These are phyloP conservation scores for Mormyrops attenuatus DNA, from an alignment of 2,797 vertebrate species.

Conservation along the genomic window DNA sequence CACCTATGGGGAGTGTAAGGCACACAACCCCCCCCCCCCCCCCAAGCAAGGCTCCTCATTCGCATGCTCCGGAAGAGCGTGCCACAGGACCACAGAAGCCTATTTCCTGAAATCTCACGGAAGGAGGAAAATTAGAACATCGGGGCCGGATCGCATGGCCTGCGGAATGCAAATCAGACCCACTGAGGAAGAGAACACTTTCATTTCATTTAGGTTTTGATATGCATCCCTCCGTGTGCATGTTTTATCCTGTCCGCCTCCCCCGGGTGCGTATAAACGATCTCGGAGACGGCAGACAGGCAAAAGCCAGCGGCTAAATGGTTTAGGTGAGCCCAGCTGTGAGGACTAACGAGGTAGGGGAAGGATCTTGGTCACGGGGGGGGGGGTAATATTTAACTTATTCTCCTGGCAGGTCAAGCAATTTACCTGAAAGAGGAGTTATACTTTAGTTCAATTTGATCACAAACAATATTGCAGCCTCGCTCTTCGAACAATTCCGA, in stretches of 20 bases:
- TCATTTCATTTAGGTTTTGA: constrained; percentile 4
- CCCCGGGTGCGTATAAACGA: not conserved
- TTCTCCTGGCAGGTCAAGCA: constrained; percentile 44
- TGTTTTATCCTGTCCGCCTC: not conserved
- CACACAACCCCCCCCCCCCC: not conserved
- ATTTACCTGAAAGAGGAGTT: constrained; percentile 51
- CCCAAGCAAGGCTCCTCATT: not conserved
- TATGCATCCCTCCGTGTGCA: not conserved
- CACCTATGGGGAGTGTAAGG: not conserved
- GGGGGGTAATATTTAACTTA: constrained; percentile 44
- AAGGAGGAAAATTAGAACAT: not conserved
- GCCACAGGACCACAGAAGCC: not conserved
- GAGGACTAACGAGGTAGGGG: constrained; percentile 2
- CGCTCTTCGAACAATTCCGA: constrained; percentile 41
- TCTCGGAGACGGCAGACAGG: constrained; percentile 40
- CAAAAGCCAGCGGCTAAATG: constrained; percentile 27
- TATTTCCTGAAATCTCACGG: not conserved
- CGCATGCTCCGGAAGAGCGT: not conserved
- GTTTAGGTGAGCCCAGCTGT: constrained; percentile 10
- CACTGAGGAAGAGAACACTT: not conserved
- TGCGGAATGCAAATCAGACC: not conserved
- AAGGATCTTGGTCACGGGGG: constrained; percentile 9
- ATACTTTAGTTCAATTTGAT: constrained; percentile 50
- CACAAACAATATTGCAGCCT: constrained; percentile 28
- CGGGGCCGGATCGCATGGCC: not conserved